Evolutionary conservation across 2,888 invertebrate genomes (phyloP), one percentile per base, ranked within the genome.

Genomic region (Aproaerema taeniolella): DNA sequence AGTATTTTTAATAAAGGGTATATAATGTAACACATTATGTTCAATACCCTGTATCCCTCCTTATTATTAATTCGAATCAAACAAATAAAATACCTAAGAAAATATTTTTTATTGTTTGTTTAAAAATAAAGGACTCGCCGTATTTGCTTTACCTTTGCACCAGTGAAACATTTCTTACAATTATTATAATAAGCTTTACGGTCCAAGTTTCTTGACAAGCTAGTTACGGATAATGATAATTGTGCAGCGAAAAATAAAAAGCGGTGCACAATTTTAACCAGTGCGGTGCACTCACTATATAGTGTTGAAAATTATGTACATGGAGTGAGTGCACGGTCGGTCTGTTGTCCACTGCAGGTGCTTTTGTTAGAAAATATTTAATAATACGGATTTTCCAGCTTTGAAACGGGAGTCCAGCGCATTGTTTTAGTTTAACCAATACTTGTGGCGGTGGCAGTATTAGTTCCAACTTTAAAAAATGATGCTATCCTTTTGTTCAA

Each of bases 291-390:
- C 11, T 11, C 13, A 13, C 13, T 4, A 12, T 13, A 13, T 30
- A 2, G 30, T 30, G 9, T 8, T 12, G 12, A 13, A 13, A 13
- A 11, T 2, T 30, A 30, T 30, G 30, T 30, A 30, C 30, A 30
- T 12, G 6, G 30, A 12, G 5, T 9, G 12, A 7, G 25, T 34
- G 34, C 13, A 8, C 25, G 44, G 46, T 42, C 39, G 41, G n/a
- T n/a, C n/a, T 50, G 45, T 40, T 43, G 39, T 42, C 46, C 41
- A 53, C 43, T 51, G 47, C 62, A 63, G 62, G 58, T 63, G 63
- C 49, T 52, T 59, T 58, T 58, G 62, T 62, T 54, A 44, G 61
- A 53, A 54, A 52, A 61, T 56, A 60, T 55, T 54, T 57, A 58
- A 58, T 61, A 62, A 52, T 45, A 49, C 52, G 53, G 53, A 53